Percentiles rank a stretch among this genome's conserved stretches.
These are phyloP conservation scores for Luffia ferchaultella DNA, from an alignment of 2,888 invertebrate species.

Conservation along the genomic window DNA sequence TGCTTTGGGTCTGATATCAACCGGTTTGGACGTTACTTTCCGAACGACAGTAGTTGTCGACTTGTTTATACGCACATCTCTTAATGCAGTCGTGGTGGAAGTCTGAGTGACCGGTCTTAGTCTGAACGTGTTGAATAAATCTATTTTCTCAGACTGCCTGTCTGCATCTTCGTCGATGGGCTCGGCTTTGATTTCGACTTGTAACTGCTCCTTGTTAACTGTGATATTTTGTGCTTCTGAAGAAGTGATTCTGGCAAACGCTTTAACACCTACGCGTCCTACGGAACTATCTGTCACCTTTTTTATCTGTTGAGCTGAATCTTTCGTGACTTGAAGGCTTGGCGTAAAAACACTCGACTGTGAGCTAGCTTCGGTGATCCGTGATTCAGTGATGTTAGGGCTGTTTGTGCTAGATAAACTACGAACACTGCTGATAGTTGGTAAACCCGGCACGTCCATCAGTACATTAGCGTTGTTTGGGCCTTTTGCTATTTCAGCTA, in stretches of 20 bases:
- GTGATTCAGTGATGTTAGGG: conserved; percentile 17
- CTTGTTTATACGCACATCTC: conserved; percentile 47
- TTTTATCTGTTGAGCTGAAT: not conserved
- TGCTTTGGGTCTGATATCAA: conserved; percentile 33
- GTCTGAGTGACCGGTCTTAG: conserved; percentile 35
- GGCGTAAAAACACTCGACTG: conserved; percentile 39
- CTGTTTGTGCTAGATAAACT: conserved; percentile 37
- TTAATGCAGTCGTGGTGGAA: conserved; percentile 21
- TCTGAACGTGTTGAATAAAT: conserved; percentile 44
- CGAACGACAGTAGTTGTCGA: conserved; percentile 25
- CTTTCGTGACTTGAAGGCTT: conserved; percentile 31
- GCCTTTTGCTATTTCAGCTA: conserved; percentile 32
- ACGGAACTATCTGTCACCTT: conserved; percentile 20
- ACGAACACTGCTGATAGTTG: conserved; percentile 41
- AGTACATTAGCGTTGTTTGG: conserved; percentile 15
- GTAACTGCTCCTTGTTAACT: conserved; percentile 18
- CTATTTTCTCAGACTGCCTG: conserved; percentile 40
- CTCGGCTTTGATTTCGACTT: conserved; percentile 50
- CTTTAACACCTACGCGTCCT: conserved; percentile 46
- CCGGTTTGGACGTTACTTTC: conserved; percentile 17
- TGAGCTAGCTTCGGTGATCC: conserved; percentile 26
- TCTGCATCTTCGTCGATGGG: conserved; percentile 45
- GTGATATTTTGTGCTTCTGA: not conserved
- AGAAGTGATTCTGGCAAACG: conserved; percentile 42
- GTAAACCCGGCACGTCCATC: conserved; percentile 23